Percentiles rank a stretch among this genome's conserved stretches.
phyloP scores from a whole-genome alignment of 2,888 invertebrate genomes.

The Oscheius myriophilus region DNA sequence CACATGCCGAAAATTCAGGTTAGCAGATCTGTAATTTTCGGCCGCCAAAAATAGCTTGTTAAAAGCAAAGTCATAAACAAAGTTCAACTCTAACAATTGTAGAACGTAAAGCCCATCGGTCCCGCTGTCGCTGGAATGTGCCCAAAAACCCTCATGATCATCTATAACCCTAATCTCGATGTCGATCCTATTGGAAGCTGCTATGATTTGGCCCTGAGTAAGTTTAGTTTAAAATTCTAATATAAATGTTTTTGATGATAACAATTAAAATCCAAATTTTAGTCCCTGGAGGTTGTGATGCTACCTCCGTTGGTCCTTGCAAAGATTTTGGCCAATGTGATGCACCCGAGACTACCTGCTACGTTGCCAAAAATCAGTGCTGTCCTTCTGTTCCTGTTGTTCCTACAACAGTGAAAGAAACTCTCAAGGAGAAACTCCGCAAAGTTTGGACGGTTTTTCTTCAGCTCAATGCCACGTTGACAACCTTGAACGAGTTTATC shows the following conservation, averaged over 20 bases:
- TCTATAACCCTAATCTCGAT: constrained; percentile 40
- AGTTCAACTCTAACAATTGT: no score
- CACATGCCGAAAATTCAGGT: no score
- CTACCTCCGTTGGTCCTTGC: constrained; percentile 51
- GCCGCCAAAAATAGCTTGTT: no score
- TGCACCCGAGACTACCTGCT: constrained; percentile 56
- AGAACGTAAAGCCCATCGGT: constrained; percentile 34
- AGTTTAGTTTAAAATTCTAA: no score
- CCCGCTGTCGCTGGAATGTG: constrained; percentile 58
- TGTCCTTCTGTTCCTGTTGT: constrained; percentile 41
- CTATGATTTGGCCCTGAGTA: constrained; percentile 49
- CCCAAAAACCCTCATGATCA: constrained; percentile 51
- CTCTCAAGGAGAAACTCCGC: no score
- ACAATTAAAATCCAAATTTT: constrained; percentile 22
- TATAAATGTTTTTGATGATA: constrained; percentile 1
- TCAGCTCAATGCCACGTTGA: no score
- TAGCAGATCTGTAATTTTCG: no score
- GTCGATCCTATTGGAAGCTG: constrained; percentile 52
- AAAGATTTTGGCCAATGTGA: constrained; percentile 53
- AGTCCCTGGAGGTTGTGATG: constrained; percentile 54
- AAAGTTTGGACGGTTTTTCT: no score
- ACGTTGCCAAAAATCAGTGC: constrained; percentile 46
- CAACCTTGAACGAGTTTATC: no score
- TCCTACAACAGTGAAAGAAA: no score
- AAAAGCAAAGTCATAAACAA: no score